These are phyloP conservation scores for Rana temporaria DNA, from an alignment of 2,113 vertebrate genomes.

Conservation along the genomic window DNA sequence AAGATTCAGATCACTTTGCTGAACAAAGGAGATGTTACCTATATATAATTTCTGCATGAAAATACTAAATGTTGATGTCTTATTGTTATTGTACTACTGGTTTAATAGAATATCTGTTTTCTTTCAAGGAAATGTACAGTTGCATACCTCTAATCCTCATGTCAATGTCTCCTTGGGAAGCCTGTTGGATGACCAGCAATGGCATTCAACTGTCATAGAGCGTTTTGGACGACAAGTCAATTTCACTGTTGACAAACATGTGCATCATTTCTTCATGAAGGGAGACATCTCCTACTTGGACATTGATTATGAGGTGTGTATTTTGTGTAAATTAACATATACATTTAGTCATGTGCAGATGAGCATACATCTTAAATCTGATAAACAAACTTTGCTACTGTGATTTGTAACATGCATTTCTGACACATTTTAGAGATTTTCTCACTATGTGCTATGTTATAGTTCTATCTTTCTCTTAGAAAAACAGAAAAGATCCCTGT, in stretches of 20 bases:
- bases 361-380: too few relatives aligned
- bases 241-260: conserved; percentile 90
- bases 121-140: conserved; percentile 74
- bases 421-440: too few relatives aligned
- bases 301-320: conserved; percentile 85
- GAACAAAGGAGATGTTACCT: too few relatives aligned
- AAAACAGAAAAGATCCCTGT: too few relatives aligned
- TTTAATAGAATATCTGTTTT: conserved; percentile 57
- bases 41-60: too few relatives aligned
- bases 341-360: too few relatives aligned
- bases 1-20: too few relatives aligned
- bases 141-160: conserved; percentile 64
- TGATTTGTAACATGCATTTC: too few relatives aligned
- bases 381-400: too few relatives aligned
- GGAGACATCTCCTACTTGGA: conserved; percentile 79
- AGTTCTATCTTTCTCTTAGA: too few relatives aligned
- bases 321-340: conserved; percentile 57
- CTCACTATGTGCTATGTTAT: too few relatives aligned
- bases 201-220: conserved; percentile 87
- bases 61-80: not conserved
- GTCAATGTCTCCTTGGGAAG: conserved; percentile 81
- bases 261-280: conserved; percentile 76
- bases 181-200: conserved; percentile 92
- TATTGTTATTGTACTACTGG: conserved; percentile 53
- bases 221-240: conserved; percentile 81